Percentiles rank a stretch among this genome's conserved stretches.
Evolutionary conservation across 1,140 invertebrate species (phyloP).

Genomic region (Ephestia elutella): DNA sequence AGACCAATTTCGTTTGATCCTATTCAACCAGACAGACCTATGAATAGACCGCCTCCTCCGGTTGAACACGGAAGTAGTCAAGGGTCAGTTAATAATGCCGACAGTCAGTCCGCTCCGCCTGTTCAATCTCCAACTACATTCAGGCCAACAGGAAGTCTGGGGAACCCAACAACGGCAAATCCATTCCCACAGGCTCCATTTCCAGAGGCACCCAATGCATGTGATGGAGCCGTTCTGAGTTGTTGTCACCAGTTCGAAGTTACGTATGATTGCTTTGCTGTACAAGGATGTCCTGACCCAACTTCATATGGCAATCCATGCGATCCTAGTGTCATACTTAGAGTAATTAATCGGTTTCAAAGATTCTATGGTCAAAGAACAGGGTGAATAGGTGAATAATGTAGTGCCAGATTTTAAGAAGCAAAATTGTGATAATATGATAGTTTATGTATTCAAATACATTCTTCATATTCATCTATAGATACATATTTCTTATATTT

Average conservation of each 20-base stretch:
- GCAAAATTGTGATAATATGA: neutral
- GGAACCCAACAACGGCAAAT: constrained; percentile 1
- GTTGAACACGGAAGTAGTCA: constrained; percentile 23
- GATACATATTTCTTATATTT: no score
- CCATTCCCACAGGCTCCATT: constrained; percentile 22
- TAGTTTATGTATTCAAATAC: no score
- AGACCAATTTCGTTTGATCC: constrained; percentile 33
- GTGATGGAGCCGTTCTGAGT: constrained; percentile 80
- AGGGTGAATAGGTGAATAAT: constrained; percentile 9
- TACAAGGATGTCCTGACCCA: constrained; percentile 77
- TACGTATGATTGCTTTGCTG: constrained; percentile 78
- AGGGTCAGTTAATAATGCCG: constrained; percentile 3
- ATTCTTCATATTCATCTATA: no score
- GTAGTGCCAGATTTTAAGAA: neutral
- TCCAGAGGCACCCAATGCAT: constrained; percentile 61
- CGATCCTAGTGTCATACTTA: constrained; percentile 64
- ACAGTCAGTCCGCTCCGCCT: neutral
- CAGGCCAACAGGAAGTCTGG: neutral
- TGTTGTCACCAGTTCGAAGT: constrained; percentile 75
- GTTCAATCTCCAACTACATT: constrained; percentile 8
- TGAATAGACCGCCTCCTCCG: constrained; percentile 19
- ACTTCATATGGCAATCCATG: constrained; percentile 80
- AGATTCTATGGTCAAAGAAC: constrained; percentile 55
- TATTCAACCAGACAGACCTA: constrained; percentile 20
- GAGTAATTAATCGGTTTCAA: constrained; percentile 68